phyloP scores from a whole-genome alignment of 2,888 invertebrate genomes.

The Aquatica leii region DNA sequence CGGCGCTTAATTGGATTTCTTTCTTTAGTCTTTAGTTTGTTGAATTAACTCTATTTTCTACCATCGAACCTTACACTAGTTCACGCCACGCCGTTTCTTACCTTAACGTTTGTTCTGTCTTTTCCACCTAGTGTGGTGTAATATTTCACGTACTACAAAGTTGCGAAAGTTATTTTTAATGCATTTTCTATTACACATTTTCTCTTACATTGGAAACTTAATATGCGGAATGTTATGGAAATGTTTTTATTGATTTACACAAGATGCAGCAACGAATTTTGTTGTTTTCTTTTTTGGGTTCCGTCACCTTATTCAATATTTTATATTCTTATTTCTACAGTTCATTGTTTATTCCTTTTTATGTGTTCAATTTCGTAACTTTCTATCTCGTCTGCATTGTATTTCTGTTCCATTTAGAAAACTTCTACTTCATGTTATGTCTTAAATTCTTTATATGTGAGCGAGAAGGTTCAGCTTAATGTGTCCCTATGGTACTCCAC shows the following conservation, averaged over 20 bases:
- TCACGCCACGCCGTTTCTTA: slow-evolving; percentile 7
- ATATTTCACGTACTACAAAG: no score
- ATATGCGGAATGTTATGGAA: no score
- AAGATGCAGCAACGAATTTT: neutral
- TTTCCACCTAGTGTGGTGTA: no score
- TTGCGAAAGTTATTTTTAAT: no score
- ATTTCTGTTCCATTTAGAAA: slow-evolving; percentile 31
- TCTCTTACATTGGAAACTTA: no score
- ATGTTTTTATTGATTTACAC: neutral
- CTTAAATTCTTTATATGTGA: slow-evolving; percentile 46
- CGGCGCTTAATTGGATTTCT: slow-evolving; percentile 61
- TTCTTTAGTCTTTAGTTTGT: slow-evolving; percentile 56
- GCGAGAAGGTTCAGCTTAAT: slow-evolving; percentile 40
- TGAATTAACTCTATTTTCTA: slow-evolving; percentile 59
- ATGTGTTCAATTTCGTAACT: slow-evolving; percentile 39
- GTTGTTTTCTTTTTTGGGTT: slow-evolving; percentile 11
- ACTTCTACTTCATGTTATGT: slow-evolving; percentile 35
- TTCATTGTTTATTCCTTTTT: slow-evolving; percentile 37
- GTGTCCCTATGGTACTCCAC: slow-evolving; percentile 44
- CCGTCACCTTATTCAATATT: slow-evolving; percentile 35
- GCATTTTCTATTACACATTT: no score
- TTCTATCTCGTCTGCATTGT: slow-evolving; percentile 33
- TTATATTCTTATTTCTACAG: slow-evolving; percentile 38
- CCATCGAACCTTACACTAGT: slow-evolving; percentile 29
- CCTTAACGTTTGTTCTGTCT: slow-evolving; percentile 10